A percentile compares a stretch with the other conserved stretches of the same genome.
phyloP scores from a whole-genome alignment of 2,113 vertebrate species.

The Rhodinocichla rosea region DNA sequence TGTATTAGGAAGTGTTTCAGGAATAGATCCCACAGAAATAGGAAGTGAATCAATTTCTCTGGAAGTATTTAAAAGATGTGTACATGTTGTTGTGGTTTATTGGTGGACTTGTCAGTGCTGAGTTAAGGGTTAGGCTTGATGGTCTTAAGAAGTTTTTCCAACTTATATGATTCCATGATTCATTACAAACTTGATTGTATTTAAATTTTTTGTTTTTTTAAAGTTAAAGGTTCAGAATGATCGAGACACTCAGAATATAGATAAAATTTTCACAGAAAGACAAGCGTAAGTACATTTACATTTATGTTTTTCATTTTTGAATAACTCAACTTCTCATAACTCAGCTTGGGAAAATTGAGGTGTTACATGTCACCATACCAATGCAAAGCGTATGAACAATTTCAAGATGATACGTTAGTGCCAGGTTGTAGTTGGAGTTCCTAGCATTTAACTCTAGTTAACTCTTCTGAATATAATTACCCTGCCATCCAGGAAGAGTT shows the following conservation, averaged over 20 bases:
- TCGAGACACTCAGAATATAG: slow-evolving; percentile 84
- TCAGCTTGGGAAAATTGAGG: not conserved
- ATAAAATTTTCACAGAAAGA: slow-evolving; percentile 92
- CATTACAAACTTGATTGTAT: not conserved
- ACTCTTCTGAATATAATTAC: not conserved
- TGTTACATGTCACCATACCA: not conserved
- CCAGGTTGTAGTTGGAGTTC: not conserved
- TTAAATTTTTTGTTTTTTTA: not conserved
- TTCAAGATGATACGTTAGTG: not conserved
- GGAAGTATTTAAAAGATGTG: not conserved
- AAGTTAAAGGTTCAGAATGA: slow-evolving; percentile 93
- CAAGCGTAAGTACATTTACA: slow-evolving; percentile 81
- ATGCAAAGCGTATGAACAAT: not conserved
- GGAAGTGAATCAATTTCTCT: not conserved
- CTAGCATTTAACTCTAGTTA: not conserved
- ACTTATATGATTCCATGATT: not conserved
- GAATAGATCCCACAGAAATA: not conserved
- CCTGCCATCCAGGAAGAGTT: not conserved
- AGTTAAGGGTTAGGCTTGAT: not conserved
- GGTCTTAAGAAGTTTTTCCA: not conserved
- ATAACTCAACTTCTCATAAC: not conserved
- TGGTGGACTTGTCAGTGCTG: not conserved
- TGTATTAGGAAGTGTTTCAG: not conserved
- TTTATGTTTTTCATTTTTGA: not conserved
- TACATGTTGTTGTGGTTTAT: not conserved